Conservation (phyloP, 2,797 vertebrate species). For the Myotis planiceps region DNA sequence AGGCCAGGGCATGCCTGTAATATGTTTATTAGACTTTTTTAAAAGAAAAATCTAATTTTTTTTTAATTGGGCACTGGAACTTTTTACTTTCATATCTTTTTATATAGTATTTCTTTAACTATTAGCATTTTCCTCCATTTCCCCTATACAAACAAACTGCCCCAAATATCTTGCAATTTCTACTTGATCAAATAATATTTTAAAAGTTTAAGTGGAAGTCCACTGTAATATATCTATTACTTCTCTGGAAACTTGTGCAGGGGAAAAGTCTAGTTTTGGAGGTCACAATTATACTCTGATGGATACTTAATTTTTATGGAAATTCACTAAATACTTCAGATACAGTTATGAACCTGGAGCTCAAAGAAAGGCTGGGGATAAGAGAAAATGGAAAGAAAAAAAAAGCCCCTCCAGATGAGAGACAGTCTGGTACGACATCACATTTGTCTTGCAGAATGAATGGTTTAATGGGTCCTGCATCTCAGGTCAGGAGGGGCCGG, state of each 20-base stretch:
- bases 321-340: not conserved
- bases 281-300: not conserved
- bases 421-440: not conserved
- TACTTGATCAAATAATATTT: not conserved
- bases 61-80: not conserved
- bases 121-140: not conserved
- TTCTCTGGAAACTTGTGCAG: not conserved
- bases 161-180: not conserved
- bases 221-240: not conserved
- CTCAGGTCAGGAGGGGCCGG: conserved; percentile 47
- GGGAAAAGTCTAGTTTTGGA: not conserved
- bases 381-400: not conserved
- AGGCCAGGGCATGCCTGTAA: not conserved
- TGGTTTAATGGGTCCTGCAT: not conserved
- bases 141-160: not conserved
- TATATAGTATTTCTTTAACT: not conserved
- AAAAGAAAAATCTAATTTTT: not conserved
- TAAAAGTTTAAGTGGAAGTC: not conserved
- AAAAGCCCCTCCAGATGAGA: not conserved
- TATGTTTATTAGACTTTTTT: not conserved
- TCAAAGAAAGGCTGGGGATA: not conserved
- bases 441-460: conserved; percentile 54
- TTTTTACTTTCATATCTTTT: not conserved
- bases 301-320: not conserved
- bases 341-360: not conserved